Conservation (phyloP, 2,113 vertebrate genomes). For the Bubalus kerabau region DNA sequence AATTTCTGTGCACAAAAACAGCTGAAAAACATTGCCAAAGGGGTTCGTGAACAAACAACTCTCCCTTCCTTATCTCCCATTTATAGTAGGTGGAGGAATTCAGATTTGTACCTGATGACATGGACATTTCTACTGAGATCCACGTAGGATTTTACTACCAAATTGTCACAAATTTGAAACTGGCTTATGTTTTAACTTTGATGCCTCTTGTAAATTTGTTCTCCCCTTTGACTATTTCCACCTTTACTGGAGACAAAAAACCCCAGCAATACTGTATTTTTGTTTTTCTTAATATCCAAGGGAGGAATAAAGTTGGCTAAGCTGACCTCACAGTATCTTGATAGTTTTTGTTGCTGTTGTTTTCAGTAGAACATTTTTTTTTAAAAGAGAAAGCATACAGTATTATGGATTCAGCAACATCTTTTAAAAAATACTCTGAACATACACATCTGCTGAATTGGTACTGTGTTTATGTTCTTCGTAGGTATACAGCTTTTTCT, state of each 20-base stretch:
- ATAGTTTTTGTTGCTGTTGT: neutral
- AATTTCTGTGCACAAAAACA: neutral
- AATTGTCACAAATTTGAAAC: neutral
- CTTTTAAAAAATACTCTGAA: neutral
- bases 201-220: neutral
- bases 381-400: neutral
- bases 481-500: neutral
- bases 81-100: neutral
- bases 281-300: slow-evolving; percentile 8
- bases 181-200: neutral
- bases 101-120: neutral
- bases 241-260: neutral
- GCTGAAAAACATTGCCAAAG: neutral
- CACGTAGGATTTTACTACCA: neutral
- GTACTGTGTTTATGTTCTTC: neutral
- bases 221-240: neutral
- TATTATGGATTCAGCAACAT: neutral
- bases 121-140: neutral
- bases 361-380: neutral
- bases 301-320: neutral
- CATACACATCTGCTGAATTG: neutral
- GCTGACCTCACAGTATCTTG: neutral
- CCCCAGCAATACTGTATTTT: neutral
- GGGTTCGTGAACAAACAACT: neutral
- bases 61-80: neutral